These are phyloP conservation scores for Trogon melanurus DNA, from an alignment of 2,113 vertebrate genomes.

Conservation along the genomic window DNA sequence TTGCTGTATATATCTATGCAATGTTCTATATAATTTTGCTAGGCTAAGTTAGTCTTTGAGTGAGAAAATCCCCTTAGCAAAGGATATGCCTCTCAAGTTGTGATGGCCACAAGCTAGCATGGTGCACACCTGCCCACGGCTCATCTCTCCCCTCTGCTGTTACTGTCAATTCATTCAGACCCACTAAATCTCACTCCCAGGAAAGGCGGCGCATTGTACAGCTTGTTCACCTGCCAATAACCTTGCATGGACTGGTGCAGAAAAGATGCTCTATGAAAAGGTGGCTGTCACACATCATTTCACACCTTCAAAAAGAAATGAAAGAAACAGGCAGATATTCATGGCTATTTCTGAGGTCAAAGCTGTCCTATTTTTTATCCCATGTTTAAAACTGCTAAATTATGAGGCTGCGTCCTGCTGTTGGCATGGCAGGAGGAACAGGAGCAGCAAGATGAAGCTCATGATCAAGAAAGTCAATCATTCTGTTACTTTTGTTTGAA, in stretches of 20 bases:
- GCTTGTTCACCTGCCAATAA: background rate
- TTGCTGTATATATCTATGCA: background rate
- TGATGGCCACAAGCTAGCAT: background rate
- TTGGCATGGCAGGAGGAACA: background rate
- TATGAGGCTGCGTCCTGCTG: background rate
- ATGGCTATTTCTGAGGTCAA: background rate
- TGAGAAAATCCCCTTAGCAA: background rate
- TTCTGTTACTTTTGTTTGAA: background rate
- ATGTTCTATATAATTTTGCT: background rate
- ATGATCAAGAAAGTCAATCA: background rate
- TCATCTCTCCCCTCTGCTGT: background rate
- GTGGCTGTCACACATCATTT: background rate
- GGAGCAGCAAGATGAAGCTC: background rate
- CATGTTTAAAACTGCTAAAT: background rate
- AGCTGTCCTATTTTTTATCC: background rate
- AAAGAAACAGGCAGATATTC: background rate
- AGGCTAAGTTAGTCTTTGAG: background rate
- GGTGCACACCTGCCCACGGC: background rate
- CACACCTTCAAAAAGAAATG: background rate
- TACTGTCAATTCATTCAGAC: background rate
- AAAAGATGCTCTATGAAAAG: background rate
- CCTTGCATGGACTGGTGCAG: background rate
- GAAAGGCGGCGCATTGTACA: background rate
- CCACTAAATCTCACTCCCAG: accelerated
- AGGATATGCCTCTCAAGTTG: accelerated